Evolutionary conservation across 1,140 invertebrate genomes (phyloP).

Genomic region (Euura saliciscinereae): DNA sequence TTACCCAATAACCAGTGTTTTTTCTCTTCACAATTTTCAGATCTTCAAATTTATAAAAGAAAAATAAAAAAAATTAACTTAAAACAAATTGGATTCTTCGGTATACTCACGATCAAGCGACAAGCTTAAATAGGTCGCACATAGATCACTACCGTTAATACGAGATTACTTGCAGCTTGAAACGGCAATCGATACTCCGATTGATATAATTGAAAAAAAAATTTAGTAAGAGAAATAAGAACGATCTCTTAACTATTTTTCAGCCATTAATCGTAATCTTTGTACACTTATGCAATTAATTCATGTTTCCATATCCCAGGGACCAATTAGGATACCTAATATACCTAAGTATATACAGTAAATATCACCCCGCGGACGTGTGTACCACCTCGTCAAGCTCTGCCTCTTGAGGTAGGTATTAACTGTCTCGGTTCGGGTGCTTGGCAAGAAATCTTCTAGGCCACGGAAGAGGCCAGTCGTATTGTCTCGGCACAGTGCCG

Average conservation of each 20-base stretch:
- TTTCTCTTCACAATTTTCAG: no score
- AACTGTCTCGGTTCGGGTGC: conserved; percentile 67
- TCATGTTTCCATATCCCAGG: conserved; percentile 28
- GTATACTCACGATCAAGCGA: no score
- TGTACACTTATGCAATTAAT: conserved; percentile 8
- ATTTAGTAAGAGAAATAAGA: not conserved
- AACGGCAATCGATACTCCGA: not conserved
- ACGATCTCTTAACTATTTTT: not conserved
- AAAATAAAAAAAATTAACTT: no score
- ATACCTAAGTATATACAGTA: conserved; percentile 46
- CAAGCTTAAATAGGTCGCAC: no score
- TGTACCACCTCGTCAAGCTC: conserved; percentile 33
- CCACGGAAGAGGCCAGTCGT: conserved; percentile 87
- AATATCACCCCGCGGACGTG: conserved; percentile 43
- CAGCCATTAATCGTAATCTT: not conserved
- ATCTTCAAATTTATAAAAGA: no score
- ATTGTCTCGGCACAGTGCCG: conserved; percentile 78
- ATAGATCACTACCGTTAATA: no score
- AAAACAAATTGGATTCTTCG: no score
- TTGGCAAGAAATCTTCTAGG: conserved; percentile 71
- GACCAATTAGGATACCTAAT: conserved; percentile 35
- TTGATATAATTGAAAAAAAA: not conserved
- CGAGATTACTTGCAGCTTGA: no score
- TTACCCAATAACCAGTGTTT: no score
- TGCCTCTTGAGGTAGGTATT: conserved; percentile 50